Evolutionary conservation across 2,113 vertebrate genomes (phyloP), one percentile per base, ranked within the genome.

Genomic region (Corydoras sp.): DNA sequence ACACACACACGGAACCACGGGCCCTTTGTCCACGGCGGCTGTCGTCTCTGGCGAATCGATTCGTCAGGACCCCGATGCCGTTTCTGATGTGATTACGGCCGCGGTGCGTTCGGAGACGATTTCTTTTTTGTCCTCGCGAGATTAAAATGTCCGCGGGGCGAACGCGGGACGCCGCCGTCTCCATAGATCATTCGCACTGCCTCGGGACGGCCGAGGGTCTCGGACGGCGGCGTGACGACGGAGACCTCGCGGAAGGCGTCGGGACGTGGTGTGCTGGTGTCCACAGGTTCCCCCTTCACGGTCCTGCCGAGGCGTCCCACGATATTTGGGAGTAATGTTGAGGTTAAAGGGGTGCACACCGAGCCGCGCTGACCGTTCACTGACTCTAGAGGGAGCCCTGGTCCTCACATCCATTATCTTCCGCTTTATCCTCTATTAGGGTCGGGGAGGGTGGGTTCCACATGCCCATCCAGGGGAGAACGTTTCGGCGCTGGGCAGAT

Each of bases 141-240:
- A 64, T 56, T 56, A 64, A 72, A 72, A 72, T 58, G 61, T 51
- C 68, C 58, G 60, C 56, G 50, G 68, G 68, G 56, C 68, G 60
- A 8, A 13, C 59, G 50, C 35, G 50, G 43, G 67, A 43, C 49
- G 51, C 18, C 31, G 13, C 14, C 10, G 43, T 35, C 43, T 60
- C 69, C 48, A 64, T 63, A 54, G 29, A 64, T 72, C 69, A 72
- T 56, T 56, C 60, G n/a, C n/a, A n/a, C n/a, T n/a, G n/a, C n/a
- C n/a, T n/a, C n/a, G n/a, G n/a, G n/a, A n/a, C n/a, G 60, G 54
- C 54, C 15, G 13, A n/a, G 54, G 30, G 10, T 43, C 59, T 11
- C 12, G 9, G 15, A 51, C 9, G 18, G 30, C 30, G 53, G 53
- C 18, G 8, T 15, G 5, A 3, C 15, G 9, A 60, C 12, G 49